Evolutionary conservation across 2,888 invertebrate genomes (phyloP).

Genomic region (Phanerotoma sp.): DNA sequence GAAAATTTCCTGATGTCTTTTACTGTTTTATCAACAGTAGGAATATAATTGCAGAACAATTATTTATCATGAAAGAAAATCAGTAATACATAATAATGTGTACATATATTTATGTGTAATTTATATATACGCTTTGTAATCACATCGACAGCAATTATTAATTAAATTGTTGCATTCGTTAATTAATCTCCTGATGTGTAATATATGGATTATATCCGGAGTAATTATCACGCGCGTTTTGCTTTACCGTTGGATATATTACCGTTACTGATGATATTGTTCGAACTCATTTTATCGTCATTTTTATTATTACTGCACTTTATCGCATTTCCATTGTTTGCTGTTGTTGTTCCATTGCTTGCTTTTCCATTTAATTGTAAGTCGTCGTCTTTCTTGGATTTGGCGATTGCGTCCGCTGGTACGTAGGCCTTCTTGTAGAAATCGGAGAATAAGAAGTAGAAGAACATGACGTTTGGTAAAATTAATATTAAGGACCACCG

Average conservation of each 20-base stretch:
- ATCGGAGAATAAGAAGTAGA: constrained; percentile 88
- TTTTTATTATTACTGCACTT: background rate
- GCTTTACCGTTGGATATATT: constrained; percentile 33
- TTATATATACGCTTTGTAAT: too few relatives aligned
- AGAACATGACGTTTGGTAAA: constrained; percentile 87
- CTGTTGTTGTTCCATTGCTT: too few relatives aligned
- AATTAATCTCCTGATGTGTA: too few relatives aligned
- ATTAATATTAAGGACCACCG: constrained; percentile 80
- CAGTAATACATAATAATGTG: too few relatives aligned
- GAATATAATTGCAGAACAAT: too few relatives aligned
- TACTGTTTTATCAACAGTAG: too few relatives aligned
- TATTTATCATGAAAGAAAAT: too few relatives aligned
- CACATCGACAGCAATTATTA: too few relatives aligned
- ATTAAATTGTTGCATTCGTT: background rate
- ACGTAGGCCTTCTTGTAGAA: constrained; percentile 82
- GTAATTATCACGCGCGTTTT: constrained; percentile 23
- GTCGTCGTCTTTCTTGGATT: constrained; percentile 12
- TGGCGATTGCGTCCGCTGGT: constrained; percentile 6
- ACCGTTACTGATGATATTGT: constrained; percentile 26
- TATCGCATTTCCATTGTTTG: background rate
- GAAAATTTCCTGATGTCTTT: too few relatives aligned
- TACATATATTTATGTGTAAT: too few relatives aligned
- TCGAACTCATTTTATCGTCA: constrained; percentile 7
- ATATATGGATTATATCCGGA: too few relatives aligned
- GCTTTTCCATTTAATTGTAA: constrained; percentile 16